Conservation (phyloP, 1,140 invertebrate species). For the Cydia fagiglandana region DNA sequence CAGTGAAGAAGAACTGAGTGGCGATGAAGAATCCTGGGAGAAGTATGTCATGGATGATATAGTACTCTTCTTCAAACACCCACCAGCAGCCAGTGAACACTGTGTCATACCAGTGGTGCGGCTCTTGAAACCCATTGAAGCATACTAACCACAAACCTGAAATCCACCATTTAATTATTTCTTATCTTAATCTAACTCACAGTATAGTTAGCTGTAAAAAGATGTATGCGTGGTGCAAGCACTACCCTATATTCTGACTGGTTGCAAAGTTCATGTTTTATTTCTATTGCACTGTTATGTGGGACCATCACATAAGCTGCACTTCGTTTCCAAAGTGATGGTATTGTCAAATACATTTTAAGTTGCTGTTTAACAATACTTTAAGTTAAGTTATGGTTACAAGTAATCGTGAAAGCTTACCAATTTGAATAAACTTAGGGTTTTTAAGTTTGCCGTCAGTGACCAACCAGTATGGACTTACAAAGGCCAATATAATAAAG, state of each 20-base stretch:
- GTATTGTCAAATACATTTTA: not conserved
- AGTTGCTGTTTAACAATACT: slow-evolving; percentile 31
- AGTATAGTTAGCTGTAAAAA: no score
- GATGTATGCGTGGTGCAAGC: no score
- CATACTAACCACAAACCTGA: slow-evolving; percentile 96
- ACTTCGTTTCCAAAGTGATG: not conserved
- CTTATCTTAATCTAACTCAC: not conserved
- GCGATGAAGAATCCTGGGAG: slow-evolving; percentile 94
- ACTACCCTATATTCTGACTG: no score
- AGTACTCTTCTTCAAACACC: slow-evolving; percentile 96
- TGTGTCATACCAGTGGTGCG: slow-evolving; percentile 87
- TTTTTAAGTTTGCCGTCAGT: slow-evolving; percentile 89
- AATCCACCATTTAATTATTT: slow-evolving; percentile 51
- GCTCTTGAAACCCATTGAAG: slow-evolving; percentile 90
- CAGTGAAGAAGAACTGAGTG: slow-evolving; percentile 95
- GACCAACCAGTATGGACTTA: slow-evolving; percentile 95
- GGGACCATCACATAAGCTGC: not conserved
- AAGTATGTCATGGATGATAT: slow-evolving; percentile 91
- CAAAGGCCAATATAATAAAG: slow-evolving; percentile 92
- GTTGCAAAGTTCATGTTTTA: no score
- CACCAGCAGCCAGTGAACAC: slow-evolving; percentile 92
- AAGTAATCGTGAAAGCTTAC: slow-evolving; percentile 74
- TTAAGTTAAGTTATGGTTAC: not conserved
- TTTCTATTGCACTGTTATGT: no score
- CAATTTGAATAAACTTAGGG: slow-evolving; percentile 90